Evolutionary conservation across 2,888 invertebrate genomes (phyloP), one percentile per base, ranked within the genome.

Genomic region (Orthonychiurus folsomi): DNA sequence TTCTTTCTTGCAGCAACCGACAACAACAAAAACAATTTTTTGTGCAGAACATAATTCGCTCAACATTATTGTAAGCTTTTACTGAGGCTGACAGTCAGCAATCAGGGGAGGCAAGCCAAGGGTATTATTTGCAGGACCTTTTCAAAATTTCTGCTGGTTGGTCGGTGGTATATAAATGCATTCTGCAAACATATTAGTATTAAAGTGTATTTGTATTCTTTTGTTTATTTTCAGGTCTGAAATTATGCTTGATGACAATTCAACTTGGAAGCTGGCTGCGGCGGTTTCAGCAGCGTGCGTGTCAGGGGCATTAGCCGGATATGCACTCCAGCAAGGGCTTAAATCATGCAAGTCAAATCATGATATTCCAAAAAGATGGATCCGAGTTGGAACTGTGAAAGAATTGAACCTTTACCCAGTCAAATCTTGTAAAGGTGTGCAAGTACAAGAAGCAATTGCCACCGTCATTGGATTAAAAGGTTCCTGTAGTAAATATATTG

Each of bases 371-470:
- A 56, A 67, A 37, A 70, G 69, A 63, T 72, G 70, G 70, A 64
- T 70, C 25, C 64, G 65, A n/a, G 70, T 72, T 12, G 72, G 72
- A 15, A 64, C 65, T 20, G 69, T 72, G 15, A 68, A 62, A n/a
- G 59, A 69, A 37, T n/a, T 72, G 12, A 68, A 64, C 54, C 24
- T 72, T n/a, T 67, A 72, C 56, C 72, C 72, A 1, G 66, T 72
- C 27, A 72, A 72, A 60, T 70, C 70, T 18, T 70, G 69, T 27
- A 55, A 67, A 59, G 70, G 68, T 3, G 28, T 72, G n/a, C 47
- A 62, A 20, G 68, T 68, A 0, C 56, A 66, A 59, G 69, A 70
- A 56, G 69, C 65, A 5, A 21, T 26, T 1, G 65, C 70, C 24
- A 66, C 69, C 1, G 58, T 54, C 3, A 60, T 72, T 50, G 72